phyloP scores from a whole-genome alignment of 2,797 vertebrate species.

The Synaphobranchus kaupii region DNA sequence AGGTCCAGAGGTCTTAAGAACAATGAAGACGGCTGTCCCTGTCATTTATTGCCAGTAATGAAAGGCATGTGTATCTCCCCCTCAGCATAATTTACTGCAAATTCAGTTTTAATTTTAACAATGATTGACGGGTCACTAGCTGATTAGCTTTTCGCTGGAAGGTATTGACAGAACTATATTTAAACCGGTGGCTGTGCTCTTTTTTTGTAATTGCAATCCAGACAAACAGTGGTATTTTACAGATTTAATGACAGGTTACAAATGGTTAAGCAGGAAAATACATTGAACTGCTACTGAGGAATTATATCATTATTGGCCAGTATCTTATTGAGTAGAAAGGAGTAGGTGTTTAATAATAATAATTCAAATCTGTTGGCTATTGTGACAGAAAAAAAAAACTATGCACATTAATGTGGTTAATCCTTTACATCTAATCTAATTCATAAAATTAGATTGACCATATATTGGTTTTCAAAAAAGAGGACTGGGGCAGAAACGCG shows the following conservation, averaged over 20 bases:
- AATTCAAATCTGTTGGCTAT: background rate
- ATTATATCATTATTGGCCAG: background rate
- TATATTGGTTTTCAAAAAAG: too few species aligned
- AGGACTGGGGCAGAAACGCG: too few species aligned
- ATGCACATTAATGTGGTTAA: background rate
- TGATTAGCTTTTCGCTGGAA: constrained; percentile 6
- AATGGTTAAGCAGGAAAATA: background rate
- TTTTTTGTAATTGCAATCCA: background rate
- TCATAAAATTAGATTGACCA: background rate
- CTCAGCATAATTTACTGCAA: background rate
- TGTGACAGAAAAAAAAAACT: background rate
- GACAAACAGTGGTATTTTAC: background rate
- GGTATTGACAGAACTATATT: background rate
- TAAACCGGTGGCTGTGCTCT: background rate
- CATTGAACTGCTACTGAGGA: background rate
- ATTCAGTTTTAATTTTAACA: constrained; percentile 14
- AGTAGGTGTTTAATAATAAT: background rate
- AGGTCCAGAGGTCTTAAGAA: background rate
- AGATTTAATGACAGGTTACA: background rate
- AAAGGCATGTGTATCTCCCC: background rate
- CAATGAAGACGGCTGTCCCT: background rate
- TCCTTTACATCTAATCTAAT: background rate
- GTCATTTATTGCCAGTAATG: constrained; percentile 16
- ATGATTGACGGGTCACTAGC: constrained; percentile 16
- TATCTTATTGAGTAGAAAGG: background rate